These are phyloP conservation scores for Nesoenas mayeri DNA, from an alignment of 2,113 vertebrate genomes.

Conservation along the genomic window DNA sequence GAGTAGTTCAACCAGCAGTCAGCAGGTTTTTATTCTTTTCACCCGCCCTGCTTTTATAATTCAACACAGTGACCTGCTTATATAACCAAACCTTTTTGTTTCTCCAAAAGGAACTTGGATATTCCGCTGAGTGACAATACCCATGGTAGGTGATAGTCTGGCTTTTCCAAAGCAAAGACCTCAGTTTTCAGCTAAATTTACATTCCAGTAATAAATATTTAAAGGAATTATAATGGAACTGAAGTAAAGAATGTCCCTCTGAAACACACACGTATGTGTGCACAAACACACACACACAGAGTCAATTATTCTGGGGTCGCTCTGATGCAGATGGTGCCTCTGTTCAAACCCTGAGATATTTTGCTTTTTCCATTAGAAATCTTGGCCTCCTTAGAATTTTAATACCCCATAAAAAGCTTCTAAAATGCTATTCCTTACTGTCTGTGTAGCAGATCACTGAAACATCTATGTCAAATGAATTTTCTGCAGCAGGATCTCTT, in stretches of 20 bases:
- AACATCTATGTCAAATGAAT: background rate
- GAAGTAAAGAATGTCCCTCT: conserved; percentile 43
- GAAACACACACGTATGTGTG: background rate
- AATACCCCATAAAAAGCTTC: background rate
- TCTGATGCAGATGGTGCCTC: background rate
- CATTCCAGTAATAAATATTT: conserved; percentile 76
- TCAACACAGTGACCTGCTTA: conserved; percentile 51
- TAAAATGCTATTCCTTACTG: conserved; percentile 13
- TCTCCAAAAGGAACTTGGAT: conserved; percentile 38
- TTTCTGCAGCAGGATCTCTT: background rate
- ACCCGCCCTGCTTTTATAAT: background rate
- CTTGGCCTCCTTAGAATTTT: background rate
- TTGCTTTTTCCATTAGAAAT: conserved; percentile 9
- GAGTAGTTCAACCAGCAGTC: background rate
- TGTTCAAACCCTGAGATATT: conserved; percentile 11
- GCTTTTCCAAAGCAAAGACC: conserved; percentile 49
- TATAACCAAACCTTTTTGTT: conserved; percentile 61
- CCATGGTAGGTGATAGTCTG: background rate
- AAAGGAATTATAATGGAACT: conserved; percentile 62
- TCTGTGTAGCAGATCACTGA: background rate
- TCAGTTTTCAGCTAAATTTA: conserved; percentile 66
- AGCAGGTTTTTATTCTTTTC: background rate
- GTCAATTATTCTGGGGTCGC: background rate
- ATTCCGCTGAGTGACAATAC: conserved; percentile 43
- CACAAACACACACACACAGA: background rate